These are phyloP conservation scores for Takifugu rubripes DNA, from an alignment of 2,797 vertebrate species.

Conservation along the genomic window DNA sequence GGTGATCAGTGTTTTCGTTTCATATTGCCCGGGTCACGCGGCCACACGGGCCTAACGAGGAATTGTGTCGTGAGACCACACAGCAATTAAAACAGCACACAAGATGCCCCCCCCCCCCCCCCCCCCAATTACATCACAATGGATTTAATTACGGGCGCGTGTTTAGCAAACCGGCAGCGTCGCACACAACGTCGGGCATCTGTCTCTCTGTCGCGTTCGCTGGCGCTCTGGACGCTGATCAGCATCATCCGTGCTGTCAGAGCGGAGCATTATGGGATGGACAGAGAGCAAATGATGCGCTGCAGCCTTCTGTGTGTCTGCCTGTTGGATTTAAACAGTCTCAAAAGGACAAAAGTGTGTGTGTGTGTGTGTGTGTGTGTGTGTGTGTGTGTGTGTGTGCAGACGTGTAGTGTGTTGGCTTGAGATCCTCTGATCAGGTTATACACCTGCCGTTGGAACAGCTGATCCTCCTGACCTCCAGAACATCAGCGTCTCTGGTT, in stretches of 20 bases:
- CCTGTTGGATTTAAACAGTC: conserved; percentile 4
- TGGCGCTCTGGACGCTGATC: conserved; percentile 36
- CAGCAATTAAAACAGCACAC: conserved; percentile 69
- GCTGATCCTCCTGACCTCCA: too few species aligned
- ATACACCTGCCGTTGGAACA: too few species aligned
- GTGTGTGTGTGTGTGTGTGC: neutral
- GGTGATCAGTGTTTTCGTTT: conserved; percentile 52
- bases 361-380: neutral
- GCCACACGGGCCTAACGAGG: conserved; percentile 54
- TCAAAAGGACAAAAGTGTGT: conserved; percentile 8
- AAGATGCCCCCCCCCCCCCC: conserved; percentile 37
- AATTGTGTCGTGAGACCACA: conserved; percentile 60
- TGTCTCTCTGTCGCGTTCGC: conserved; percentile 37
- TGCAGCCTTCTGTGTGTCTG: conserved; percentile 3
- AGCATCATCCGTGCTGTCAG: conserved; percentile 2
- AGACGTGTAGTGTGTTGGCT: neutral
- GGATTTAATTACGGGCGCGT: conserved; percentile 64
- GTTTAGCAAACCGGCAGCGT: conserved; percentile 40
- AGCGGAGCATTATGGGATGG: conserved; percentile 20
- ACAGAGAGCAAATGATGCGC: conserved; percentile 13
- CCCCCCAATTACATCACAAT: conserved; percentile 69
- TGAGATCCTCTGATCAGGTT: too few species aligned
- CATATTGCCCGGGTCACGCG: conserved; percentile 59
- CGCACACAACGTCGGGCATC: conserved; percentile 21
- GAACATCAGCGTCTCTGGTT: too few species aligned